Evolutionary conservation across 1,140 invertebrate species (phyloP), one percentile per base, ranked within the genome.

Genomic region (Hormaphis cornu): DNA sequence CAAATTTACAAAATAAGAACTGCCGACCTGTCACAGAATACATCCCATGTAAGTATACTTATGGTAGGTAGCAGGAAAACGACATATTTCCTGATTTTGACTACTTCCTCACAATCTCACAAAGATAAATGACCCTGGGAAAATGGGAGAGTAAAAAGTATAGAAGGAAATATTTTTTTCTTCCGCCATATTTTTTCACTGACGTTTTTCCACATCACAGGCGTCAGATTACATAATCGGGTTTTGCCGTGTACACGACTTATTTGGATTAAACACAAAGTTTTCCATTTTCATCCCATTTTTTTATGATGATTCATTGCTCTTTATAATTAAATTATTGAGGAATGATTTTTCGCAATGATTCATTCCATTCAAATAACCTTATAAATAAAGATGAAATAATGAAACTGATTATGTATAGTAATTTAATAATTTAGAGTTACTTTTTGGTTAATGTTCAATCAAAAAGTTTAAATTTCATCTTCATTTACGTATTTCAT

Each of bases 51-150:
- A 1, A 3, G 18, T 4, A n/a, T 44, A 20, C 18, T 10, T n/a
- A 52, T 9, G 6, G n/a, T 16, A 1, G 7, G 50, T 53, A 18
- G n/a, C 7, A 18, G 8, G 24, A n/a, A 16, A 53, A 6, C 2
- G 50, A 53, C 50, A 53, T 53, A 28, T 53, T 53, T 53, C 26
- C 26, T 53, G 26, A 14, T 24, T 53, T 53, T 53, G 50, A 53
- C 16, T 53, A 20, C 52, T 54, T 20, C 28, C n/a, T 35, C n/a
- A 3, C 14, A 9, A 10, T 18, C 50, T 14, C 3, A 9, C 14
- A 56, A 56, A 56, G 53, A 56, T 35, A 56, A 56, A 56, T 35
- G 53, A 35, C 18, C 33, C 12, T 14, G 12, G 18, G 18, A 56
- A 37, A 56, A 56, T 56, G 18, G 7, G n/a, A n/a, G n/a, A n/a